Evolutionary conservation across 2,797 vertebrate species (phyloP).

Genomic region (Lycodopsis pacificus): DNA sequence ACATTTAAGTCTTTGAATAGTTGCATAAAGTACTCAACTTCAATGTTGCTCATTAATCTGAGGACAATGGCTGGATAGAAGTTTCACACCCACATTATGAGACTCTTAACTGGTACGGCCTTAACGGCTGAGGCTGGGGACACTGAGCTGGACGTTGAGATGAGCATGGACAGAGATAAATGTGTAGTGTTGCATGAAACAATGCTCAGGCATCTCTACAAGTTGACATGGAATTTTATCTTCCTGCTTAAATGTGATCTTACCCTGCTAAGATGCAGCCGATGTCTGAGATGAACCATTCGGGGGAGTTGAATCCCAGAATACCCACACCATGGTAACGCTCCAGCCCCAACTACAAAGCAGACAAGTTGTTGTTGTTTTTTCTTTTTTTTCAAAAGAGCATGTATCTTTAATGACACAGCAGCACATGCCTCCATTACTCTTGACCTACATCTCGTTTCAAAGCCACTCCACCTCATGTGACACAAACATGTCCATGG

Average conservation of each 20-base stretch:
- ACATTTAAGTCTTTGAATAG: neutral
- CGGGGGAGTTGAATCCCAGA: conserved; percentile 86
- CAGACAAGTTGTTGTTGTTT: neutral
- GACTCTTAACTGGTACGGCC: neutral
- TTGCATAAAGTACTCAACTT: neutral
- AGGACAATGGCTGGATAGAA: neutral
- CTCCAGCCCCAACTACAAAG: conserved; percentile 82
- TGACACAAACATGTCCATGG: conserved; percentile 21
- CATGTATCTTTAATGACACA: conserved; percentile 46
- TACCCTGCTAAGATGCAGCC: conserved; percentile 87
- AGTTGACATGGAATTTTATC: neutral
- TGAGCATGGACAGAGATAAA: conserved; percentile 7
- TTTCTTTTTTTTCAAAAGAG: neutral
- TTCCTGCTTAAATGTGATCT: conserved; percentile 8
- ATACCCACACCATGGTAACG: conserved; percentile 86
- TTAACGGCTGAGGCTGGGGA: conserved; percentile 13
- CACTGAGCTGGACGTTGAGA: conserved; percentile 10
- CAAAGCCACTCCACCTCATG: conserved; percentile 10
- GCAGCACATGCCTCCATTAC: conserved; percentile 17
- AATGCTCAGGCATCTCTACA: too few species aligned
- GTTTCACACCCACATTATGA: neutral
- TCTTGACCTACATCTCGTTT: conserved; percentile 57
- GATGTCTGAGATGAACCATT: conserved; percentile 86
- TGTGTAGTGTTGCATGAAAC: neutral
- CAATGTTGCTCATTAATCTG: neutral